Evolutionary conservation across 2,113 vertebrate species (phyloP).

Genomic region (Lycaon pictus): DNA sequence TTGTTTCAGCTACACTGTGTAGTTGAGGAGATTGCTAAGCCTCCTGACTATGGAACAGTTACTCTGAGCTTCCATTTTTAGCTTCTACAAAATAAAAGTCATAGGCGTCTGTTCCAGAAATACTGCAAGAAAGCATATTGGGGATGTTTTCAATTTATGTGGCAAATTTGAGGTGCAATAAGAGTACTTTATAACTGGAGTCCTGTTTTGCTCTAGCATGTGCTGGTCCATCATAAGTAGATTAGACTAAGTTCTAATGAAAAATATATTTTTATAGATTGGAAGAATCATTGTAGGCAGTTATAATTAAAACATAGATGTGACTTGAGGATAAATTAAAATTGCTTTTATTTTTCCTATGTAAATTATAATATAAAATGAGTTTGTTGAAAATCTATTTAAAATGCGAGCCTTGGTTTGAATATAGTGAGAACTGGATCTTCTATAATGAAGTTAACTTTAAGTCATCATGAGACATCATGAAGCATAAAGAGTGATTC

Average conservation of each 20-base stretch:
- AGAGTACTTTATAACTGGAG: neutral
- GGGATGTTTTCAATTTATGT: neutral
- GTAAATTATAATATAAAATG: conserved; percentile 2
- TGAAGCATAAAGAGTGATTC: neutral
- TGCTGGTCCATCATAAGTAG: neutral
- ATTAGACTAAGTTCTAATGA: neutral
- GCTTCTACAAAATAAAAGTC: conserved; percentile 27
- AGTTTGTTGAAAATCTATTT: neutral
- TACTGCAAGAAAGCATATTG: neutral
- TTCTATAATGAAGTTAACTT: conserved; percentile 25
- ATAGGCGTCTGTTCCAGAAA: neutral
- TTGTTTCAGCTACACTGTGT: neutral
- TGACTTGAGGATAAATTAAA: neutral
- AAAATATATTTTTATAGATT: conserved; percentile 42
- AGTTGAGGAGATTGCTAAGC: neutral
- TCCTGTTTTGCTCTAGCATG: neutral
- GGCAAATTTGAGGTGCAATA: neutral
- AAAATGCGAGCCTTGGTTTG: conserved; percentile 28
- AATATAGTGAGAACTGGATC: neutral
- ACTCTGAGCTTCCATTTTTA: neutral
- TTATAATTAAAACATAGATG: conserved; percentile 15
- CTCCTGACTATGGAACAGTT: neutral
- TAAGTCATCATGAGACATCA: neutral
- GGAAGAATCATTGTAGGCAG: neutral
- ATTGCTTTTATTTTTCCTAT: neutral